A percentile compares a stretch with the other conserved stretches of the same genome.
These are phyloP conservation scores for Bursaphelenchus mucronatus DNA, from an alignment of 1,140 invertebrate genomes.

Conservation along the genomic window DNA sequence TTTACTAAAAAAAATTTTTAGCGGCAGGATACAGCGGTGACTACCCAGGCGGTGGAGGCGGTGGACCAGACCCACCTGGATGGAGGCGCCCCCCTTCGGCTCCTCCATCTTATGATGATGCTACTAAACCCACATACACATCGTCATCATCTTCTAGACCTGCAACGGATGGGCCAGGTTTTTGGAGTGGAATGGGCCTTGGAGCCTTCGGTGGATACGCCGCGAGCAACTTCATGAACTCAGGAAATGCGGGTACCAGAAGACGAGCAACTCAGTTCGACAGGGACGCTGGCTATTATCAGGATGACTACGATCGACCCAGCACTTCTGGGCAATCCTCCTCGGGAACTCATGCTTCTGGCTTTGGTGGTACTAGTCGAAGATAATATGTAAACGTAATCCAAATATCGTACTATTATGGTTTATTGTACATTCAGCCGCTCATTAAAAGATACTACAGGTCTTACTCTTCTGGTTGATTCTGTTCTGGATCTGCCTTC, in stretches of 20 bases:
- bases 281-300: slow-evolving; percentile 31
- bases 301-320: slow-evolving; percentile 20
- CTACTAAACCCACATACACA: slow-evolving; percentile 5
- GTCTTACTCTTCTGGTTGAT: slow-evolving; percentile 52
- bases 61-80: slow-evolving; percentile 11
- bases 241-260: not conserved
- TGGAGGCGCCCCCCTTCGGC: not conserved
- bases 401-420: not conserved
- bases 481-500: slow-evolving; percentile 28
- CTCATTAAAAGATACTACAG: slow-evolving; percentile 41
- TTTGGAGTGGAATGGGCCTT: slow-evolving; percentile 35
- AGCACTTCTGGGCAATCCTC: not conserved
- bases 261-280: slow-evolving; percentile 28
- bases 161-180: slow-evolving; percentile 26
- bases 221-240: slow-evolving; percentile 22
- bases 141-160: slow-evolving; percentile 18
- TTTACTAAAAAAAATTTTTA: too few species aligned
- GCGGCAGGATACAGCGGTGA: not conserved
- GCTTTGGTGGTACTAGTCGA: slow-evolving; percentile 40
- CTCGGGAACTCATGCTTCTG: slow-evolving; percentile 23
- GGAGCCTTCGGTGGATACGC: slow-evolving; percentile 46
- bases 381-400: slow-evolving; percentile 8
- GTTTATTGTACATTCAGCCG: slow-evolving; percentile 20
- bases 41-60: slow-evolving; percentile 7
- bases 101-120: slow-evolving; percentile 21